phyloP scores from a whole-genome alignment of 2,888 invertebrate genomes.

The Phortica magna region DNA sequence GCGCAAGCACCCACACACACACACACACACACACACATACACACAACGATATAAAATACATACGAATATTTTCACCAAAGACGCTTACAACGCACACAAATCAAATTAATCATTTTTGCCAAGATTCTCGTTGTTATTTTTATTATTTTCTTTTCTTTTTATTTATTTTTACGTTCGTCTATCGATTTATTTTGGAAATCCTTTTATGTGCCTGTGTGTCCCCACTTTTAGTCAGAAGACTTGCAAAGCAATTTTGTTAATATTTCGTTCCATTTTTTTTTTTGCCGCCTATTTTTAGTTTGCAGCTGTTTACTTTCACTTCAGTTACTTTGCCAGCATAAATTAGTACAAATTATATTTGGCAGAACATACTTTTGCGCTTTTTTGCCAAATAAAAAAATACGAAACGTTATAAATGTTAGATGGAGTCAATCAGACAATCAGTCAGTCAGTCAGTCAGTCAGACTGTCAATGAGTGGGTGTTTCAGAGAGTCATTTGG shows the following conservation, averaged over 20 bases:
- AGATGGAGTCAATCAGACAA: too few relatives aligned
- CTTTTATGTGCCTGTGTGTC: not conserved
- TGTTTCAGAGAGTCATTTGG: not conserved
- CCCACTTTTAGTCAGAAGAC: not conserved
- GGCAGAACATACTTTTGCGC: not conserved
- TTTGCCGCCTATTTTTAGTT: slow-evolving; percentile 43
- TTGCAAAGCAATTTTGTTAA: not conserved
- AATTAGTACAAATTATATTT: slow-evolving; percentile 50
- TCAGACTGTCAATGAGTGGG: too few relatives aligned
- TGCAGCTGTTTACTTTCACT: slow-evolving; percentile 45
- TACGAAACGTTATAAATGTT: too few relatives aligned
- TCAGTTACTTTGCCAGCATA: slow-evolving; percentile 43
- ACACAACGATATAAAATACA: not conserved
- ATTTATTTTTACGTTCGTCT: slow-evolving; percentile 9
- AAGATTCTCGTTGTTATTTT: slow-evolving; percentile 39
- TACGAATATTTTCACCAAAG: slow-evolving; percentile 32
- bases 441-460: too few relatives aligned
- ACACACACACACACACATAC: too few relatives aligned
- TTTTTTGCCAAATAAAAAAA: not conserved
- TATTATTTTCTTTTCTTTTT: slow-evolving; percentile 34
- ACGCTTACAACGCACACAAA: slow-evolving; percentile 21
- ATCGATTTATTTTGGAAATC: slow-evolving; percentile 29
- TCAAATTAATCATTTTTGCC: slow-evolving; percentile 62
- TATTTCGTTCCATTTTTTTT: not conserved
- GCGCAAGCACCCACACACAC: not conserved